These are phyloP conservation scores for Orchestia grillus DNA, from an alignment of 1,140 invertebrate species.

Conservation along the genomic window DNA sequence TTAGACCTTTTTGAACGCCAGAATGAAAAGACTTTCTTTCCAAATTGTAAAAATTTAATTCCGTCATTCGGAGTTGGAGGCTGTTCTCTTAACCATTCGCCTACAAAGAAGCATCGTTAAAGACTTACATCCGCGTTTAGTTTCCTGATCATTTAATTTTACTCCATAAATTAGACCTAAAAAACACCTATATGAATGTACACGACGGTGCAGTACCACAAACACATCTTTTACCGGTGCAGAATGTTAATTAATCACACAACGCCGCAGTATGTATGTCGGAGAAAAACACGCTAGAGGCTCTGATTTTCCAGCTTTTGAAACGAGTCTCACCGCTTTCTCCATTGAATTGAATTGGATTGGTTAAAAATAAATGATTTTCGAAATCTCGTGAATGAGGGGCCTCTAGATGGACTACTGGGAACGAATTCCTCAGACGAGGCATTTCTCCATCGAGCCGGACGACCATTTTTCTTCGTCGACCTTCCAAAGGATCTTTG, in stretches of 20 bases:
- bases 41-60: neutral
- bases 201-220: neutral
- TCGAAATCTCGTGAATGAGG: neutral
- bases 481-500: constrained; percentile 44
- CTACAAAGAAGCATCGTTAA: neutral
- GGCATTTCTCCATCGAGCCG: constrained; percentile 18
- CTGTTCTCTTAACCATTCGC: neutral
- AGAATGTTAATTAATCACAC: neutral
- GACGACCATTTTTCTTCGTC: constrained; percentile 50
- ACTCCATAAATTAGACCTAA: neutral
- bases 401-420: constrained; percentile 26
- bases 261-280: neutral
- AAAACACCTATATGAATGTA: neutral
- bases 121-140: neutral
- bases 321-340: neutral
- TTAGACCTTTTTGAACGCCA: too few relatives aligned
- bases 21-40: neutral
- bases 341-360: neutral
- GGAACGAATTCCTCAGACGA: neutral
- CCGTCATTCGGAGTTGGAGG: neutral
- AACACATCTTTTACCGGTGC: neutral
- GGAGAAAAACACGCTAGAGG: neutral
- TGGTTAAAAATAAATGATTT: neutral
- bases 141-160: neutral
- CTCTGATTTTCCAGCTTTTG: neutral